Evolutionary conservation across 2,797 vertebrate genomes (phyloP).

Genomic region (Alauda arvensis): DNA sequence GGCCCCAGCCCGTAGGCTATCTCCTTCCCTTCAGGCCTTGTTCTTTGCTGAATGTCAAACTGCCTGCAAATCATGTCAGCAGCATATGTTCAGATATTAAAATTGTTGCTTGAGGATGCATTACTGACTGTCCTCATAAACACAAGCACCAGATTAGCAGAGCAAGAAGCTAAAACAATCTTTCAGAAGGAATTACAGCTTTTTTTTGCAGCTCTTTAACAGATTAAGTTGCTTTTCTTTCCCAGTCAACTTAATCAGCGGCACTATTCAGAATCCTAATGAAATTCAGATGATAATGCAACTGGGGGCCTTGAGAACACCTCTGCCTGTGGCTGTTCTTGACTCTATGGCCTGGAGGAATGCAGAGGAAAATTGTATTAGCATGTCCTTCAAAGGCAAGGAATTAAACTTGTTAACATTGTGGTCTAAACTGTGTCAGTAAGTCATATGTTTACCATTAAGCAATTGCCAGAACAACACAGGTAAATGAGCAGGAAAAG

Average conservation of each 20-base stretch:
- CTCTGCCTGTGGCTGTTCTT: background rate
- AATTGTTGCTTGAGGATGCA: background rate
- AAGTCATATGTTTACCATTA: background rate
- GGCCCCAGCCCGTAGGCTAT: background rate
- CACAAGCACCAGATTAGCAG: constrained; percentile 1
- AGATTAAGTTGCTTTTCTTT: background rate
- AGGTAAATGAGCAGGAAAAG: constrained; percentile 11
- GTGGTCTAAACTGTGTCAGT: background rate
- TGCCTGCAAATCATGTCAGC: background rate
- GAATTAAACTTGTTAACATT: background rate
- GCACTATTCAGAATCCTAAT: constrained; percentile 23
- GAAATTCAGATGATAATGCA: constrained; percentile 18
- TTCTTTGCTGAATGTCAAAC: background rate
- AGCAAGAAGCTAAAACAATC: constrained; percentile 18
- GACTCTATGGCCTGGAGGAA: constrained; percentile 8
- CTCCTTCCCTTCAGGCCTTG: background rate
- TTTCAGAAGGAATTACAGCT: constrained; percentile 6
- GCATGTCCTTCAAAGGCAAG: background rate
- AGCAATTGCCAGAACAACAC: background rate
- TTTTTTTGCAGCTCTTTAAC: background rate
- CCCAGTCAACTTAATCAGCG: background rate
- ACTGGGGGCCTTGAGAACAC: background rate
- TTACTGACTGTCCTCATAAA: background rate
- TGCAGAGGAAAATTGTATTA: constrained; percentile 1
- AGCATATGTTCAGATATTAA: background rate